A percentile compares a stretch with the other conserved stretches of the same genome.
Evolutionary conservation across 1,140 invertebrate species (phyloP).

Genomic region (Acyrthosiphon pisum): DNA sequence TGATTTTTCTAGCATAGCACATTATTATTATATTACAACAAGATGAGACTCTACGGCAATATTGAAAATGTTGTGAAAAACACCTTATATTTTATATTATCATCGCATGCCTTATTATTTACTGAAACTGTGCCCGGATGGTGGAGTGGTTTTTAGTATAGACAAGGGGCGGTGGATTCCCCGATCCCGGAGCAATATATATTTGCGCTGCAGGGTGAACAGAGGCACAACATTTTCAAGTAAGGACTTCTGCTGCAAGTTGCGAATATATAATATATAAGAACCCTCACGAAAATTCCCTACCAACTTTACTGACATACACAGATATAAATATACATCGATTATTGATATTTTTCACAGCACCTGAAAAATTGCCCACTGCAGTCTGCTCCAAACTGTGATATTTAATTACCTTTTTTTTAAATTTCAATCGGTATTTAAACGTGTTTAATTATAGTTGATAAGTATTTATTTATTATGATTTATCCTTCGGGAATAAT

Average conservation of each 20-base stretch:
- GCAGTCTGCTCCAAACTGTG: neutral
- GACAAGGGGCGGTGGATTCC: neutral
- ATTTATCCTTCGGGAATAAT: neutral
- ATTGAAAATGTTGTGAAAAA: neutral
- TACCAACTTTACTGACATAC: neutral
- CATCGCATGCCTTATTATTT: constrained; percentile 6
- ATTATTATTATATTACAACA: neutral
- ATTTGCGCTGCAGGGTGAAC: neutral
- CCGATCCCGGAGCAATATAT: neutral
- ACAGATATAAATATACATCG: neutral
- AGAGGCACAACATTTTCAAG: neutral
- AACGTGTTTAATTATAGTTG: neutral
- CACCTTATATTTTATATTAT: constrained; percentile 5
- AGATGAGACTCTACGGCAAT: neutral
- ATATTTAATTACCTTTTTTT: neutral
- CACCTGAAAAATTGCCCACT: neutral
- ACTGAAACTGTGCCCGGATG: neutral
- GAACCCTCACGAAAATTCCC: neutral
- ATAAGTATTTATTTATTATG: neutral
- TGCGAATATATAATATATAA: neutral
- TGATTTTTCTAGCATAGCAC: neutral
- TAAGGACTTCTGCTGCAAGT: neutral
- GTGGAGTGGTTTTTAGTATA: neutral
- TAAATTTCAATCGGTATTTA: neutral
- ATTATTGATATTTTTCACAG: neutral